Conservation (phyloP, 2,113 vertebrate species). For the Acanthisitta chloris region DNA sequence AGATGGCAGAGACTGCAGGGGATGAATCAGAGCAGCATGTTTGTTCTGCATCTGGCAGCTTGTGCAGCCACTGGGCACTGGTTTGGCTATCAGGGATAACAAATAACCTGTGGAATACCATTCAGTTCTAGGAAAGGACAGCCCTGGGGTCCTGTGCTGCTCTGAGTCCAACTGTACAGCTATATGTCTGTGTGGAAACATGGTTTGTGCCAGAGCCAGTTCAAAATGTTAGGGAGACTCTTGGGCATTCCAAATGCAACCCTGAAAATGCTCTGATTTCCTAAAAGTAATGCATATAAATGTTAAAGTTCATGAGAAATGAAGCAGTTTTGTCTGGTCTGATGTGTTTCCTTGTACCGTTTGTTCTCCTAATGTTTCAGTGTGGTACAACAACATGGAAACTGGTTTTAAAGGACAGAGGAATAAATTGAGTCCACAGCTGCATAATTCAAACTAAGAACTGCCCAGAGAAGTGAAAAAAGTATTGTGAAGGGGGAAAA, state of each 20-base stretch:
- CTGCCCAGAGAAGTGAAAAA: not conserved
- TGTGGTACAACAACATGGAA: not conserved
- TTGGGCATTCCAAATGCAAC: not conserved
- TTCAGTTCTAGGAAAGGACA: not conserved
- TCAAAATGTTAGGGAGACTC: not conserved
- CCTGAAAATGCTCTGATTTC: not conserved
- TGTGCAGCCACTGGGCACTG: not conserved
- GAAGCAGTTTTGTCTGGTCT: not conserved
- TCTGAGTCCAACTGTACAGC: not conserved
- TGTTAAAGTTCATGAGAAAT: not conserved
- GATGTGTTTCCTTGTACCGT: not conserved
- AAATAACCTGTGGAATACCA: not conserved
- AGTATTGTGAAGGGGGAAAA: too few species aligned
- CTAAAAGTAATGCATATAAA: not conserved
- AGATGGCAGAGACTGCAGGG: not conserved
- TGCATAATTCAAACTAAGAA: not conserved
- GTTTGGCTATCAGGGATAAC: not conserved
- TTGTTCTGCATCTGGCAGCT: not conserved
- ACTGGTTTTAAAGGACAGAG: not conserved
- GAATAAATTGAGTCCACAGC: not conserved
- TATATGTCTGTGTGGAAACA: not conserved
- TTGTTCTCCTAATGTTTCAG: not conserved
- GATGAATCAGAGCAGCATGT: not conserved
- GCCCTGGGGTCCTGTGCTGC: accelerated
- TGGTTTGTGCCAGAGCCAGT: not conserved